phyloP scores from a whole-genome alignment of 2,797 vertebrate genomes.

The Brachyalestes nurse region DNA sequence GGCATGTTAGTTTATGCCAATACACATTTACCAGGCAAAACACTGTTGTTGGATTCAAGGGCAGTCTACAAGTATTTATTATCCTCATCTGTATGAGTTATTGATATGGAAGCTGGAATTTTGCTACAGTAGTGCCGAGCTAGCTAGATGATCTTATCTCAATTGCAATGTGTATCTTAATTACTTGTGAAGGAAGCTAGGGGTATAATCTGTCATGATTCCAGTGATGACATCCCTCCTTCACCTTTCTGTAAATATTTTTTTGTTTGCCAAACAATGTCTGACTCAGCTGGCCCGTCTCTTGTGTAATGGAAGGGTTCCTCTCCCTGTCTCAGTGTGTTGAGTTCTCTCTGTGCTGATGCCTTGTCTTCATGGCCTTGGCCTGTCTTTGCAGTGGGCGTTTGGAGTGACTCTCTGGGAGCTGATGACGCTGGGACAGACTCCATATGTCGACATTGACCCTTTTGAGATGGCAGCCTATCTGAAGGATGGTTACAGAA shows the following conservation, averaged over 20 bases:
- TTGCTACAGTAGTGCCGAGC: not conserved
- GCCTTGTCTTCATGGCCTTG: not conserved
- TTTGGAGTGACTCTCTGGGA: conserved; percentile 98
- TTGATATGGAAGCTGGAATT: not conserved
- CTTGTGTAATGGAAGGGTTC: not conserved
- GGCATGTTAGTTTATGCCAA: not conserved
- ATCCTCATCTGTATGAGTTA: not conserved
- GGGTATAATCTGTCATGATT: not conserved
- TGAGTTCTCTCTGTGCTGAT: not conserved
- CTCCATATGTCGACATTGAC: conserved; percentile 97
- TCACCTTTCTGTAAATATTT: conserved; percentile 4
- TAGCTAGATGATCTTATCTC: not conserved
- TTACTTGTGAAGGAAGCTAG: not conserved
- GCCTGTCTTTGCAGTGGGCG: conserved; percentile 85
- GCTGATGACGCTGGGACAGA: conserved; percentile 98
- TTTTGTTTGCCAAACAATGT: conserved; percentile 22
- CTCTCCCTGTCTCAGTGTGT: not conserved
- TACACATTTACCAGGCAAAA: not conserved
- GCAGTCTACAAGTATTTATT: not conserved
- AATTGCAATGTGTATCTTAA: not conserved
- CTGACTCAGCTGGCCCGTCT: not conserved
- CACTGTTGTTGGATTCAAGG: not conserved
- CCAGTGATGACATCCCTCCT: not conserved
- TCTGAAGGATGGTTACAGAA: conserved; percentile 97
- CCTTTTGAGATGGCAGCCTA: conserved; percentile 99